These are phyloP conservation scores for Ophion costatus DNA, from an alignment of 2,888 invertebrate species.

Conservation along the genomic window DNA sequence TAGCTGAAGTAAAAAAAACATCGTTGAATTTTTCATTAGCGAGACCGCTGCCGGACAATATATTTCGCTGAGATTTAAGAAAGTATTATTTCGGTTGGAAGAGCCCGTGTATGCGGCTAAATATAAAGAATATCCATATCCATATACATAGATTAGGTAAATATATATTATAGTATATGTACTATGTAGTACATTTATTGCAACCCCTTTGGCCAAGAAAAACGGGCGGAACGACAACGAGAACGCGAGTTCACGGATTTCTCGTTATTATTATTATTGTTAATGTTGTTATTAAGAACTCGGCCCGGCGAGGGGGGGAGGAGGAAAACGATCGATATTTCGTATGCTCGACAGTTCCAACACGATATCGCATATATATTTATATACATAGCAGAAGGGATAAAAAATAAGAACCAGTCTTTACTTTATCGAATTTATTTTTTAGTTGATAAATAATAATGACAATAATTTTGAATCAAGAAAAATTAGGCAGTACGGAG, in stretches of 20 bases:
- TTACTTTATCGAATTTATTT: too few species aligned
- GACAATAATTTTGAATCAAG: conserved; percentile 12
- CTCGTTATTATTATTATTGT: conserved; percentile 67
- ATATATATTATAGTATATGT: neutral
- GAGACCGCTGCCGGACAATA: too few species aligned
- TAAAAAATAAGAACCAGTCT: neutral
- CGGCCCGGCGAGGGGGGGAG: too few species aligned
- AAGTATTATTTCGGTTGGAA: neutral
- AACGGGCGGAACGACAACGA: conserved; percentile 48
- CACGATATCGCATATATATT: conserved; percentile 41
- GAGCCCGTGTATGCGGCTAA: neutral
- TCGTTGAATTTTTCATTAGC: too few species aligned
- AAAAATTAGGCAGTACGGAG: conserved; percentile 15
- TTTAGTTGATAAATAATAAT: neutral
- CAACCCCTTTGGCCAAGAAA: conserved; percentile 55
- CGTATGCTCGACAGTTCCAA: conserved; percentile 26
- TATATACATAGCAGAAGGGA: conserved; percentile 2
- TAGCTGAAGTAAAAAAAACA: too few species aligned
- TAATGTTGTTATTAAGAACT: conserved; percentile 64
- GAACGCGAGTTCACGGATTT: conserved; percentile 64
- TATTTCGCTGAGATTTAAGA: too few species aligned
- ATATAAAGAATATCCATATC: conserved; percentile 16
- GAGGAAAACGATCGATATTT: conserved; percentile 50
- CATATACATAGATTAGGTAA: neutral
- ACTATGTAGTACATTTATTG: conserved; percentile 24